Conservation (phyloP, 1,140 invertebrate genomes). For the Drosophila bipectinata region DNA sequence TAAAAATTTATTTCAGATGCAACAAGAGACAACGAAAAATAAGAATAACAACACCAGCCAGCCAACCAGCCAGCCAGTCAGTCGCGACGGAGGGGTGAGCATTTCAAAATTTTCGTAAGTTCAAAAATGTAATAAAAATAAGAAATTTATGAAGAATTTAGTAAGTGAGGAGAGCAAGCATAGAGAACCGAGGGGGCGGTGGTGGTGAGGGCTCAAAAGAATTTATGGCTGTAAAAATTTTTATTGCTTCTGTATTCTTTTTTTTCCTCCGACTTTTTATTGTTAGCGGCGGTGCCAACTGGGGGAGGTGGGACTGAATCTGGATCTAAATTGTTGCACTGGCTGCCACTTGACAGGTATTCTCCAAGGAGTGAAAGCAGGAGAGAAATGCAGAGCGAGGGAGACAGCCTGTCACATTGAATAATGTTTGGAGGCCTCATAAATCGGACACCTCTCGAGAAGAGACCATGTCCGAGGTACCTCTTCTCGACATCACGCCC, state of each 20-base stretch:
- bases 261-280: constrained; percentile 19
- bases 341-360: constrained; percentile 63
- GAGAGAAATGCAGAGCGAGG: not conserved
- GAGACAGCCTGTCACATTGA: constrained; percentile 65
- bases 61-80: not conserved
- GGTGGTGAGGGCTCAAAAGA: constrained; percentile 42
- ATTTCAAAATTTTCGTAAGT: constrained; percentile 72
- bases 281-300: constrained; percentile 1
- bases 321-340: constrained; percentile 52
- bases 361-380: constrained; percentile 33
- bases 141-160: constrained; percentile 79
- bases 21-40: constrained; percentile 34
- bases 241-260: constrained; percentile 73
- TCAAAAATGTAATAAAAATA: constrained; percentile 77
- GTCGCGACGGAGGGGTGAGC: constrained; percentile 14
- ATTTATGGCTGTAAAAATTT: constrained; percentile 80
- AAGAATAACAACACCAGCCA: not conserved
- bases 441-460: constrained; percentile 63
- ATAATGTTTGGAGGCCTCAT: constrained; percentile 62
- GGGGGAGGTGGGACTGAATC: constrained; percentile 1
- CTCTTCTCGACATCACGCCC: constrained; percentile 1
- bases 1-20: constrained; percentile 60
- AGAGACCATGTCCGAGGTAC: constrained; percentile 45
- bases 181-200: not conserved
- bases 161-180: constrained; percentile 40